A percentile compares a stretch with the other conserved stretches of the same genome.
These are phyloP conservation scores for Marisa cornuarietis DNA, from an alignment of 1,140 invertebrate genomes.

Conservation along the genomic window DNA sequence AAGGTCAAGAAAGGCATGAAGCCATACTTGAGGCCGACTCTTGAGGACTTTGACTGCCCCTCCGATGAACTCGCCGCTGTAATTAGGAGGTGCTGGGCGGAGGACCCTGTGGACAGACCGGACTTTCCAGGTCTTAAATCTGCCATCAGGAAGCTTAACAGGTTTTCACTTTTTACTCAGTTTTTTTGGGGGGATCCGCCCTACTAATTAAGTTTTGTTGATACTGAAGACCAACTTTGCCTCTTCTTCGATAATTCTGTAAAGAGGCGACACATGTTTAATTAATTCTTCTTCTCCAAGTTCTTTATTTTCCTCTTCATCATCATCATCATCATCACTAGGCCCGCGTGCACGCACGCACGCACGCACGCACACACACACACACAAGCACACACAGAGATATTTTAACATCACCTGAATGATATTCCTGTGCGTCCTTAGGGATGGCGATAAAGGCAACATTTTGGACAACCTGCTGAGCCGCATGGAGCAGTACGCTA, in stretches of 20 bases:
- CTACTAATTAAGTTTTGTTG: not conserved
- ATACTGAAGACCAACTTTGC: not conserved
- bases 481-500: slow-evolving; percentile 98
- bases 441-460: slow-evolving; percentile 79
- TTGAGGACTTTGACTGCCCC: slow-evolving; percentile 71
- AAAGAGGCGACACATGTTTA: too few species aligned
- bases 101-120: slow-evolving; percentile 86
- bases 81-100: slow-evolving; percentile 90
- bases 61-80: slow-evolving; percentile 82
- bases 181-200: not conserved
- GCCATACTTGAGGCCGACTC: slow-evolving; percentile 75
- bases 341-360: too few species aligned
- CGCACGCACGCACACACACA: not conserved
- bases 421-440: slow-evolving; percentile 48
- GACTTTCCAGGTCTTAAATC: slow-evolving; percentile 87
- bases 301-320: too few species aligned
- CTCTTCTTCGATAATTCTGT: too few species aligned
- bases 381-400: not conserved
- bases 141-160: slow-evolving; percentile 71
- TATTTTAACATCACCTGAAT: not conserved
- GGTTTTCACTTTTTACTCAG: slow-evolving; percentile 31
- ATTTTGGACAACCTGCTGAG: slow-evolving; percentile 93
- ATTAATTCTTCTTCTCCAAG: too few species aligned
- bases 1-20: slow-evolving; percentile 67
- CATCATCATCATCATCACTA: too few species aligned